A percentile compares a stretch with the other conserved stretches of the same genome.
These are phyloP conservation scores for Peromyscus eremicus DNA, from an alignment of 2,797 vertebrate genomes.

Conservation along the genomic window DNA sequence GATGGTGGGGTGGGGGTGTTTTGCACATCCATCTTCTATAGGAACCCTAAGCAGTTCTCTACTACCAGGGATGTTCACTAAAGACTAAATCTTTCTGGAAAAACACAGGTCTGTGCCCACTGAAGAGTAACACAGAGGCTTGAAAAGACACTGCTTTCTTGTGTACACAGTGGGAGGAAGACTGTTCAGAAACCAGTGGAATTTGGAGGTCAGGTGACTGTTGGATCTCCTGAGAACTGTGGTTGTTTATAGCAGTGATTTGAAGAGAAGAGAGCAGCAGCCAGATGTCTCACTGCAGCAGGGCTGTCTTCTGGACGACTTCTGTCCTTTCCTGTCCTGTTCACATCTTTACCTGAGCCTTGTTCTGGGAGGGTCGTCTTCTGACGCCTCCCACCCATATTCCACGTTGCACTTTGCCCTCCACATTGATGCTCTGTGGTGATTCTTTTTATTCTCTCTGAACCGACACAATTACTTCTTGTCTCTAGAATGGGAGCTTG, in stretches of 20 bases:
- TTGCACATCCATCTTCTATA: not conserved
- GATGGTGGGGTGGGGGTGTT: not conserved
- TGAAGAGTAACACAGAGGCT: not conserved
- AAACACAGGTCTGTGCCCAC: not conserved
- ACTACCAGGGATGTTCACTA: not conserved
- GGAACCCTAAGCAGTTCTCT: not conserved
- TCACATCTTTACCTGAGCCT: not conserved
- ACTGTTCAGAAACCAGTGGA: not conserved
- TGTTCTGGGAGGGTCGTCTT: not conserved
- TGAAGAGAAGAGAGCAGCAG: not conserved
- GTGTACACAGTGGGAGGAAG: not conserved
- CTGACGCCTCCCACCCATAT: not conserved
- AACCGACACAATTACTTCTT: conserved; percentile 1
- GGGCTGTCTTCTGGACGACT: not conserved
- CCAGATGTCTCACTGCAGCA: not conserved
- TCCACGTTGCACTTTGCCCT: not conserved
- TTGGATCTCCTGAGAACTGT: not conserved
- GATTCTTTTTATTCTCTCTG: not conserved
- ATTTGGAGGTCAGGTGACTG: not conserved
- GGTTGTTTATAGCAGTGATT: not conserved
- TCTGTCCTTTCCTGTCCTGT: not conserved
- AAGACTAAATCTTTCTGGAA: not conserved
- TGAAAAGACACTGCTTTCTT: not conserved
- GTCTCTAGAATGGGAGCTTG: not conserved
- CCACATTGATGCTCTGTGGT: not conserved